Evolutionary conservation across 2,797 vertebrate species (phyloP), one percentile per base, ranked within the genome.

Genomic region (Aeoliscus strigatus): DNA sequence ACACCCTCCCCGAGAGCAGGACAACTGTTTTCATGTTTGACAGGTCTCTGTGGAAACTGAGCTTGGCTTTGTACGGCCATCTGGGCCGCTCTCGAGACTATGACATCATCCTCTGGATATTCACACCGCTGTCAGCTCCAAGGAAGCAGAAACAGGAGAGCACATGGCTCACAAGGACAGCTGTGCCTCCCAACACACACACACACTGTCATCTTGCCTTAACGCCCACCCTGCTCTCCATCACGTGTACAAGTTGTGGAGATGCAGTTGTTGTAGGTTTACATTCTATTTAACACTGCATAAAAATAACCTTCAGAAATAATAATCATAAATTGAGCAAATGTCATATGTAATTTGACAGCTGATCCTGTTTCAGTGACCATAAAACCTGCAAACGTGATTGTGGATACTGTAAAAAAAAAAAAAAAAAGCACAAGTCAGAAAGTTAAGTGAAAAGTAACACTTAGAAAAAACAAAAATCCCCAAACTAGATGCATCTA

Each of bases 101-200:
- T 88, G 82, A 88, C 80, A 82, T 89, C 83, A 87, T 80, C 60
- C 46, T 45, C 67, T 76, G 57, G 70, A 79, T 79, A 87, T 85
- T 82, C 73, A 81, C 68, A 79, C 79, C 70, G 65, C 65, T 54
- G 74, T 79, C 78, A 69, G 60, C 69, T 77, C 73, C 70, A 67
- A 75, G 73, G 71, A 72, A 66, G 75, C 59, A 66, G 84, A 83
- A 84, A 86, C 60, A 51, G 60, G 78, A 86, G 78, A 79, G 52
- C 68, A 51, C 66, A 43, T 72, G 71, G 70, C 73, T 63, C 49
- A 66, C 30, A 27, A 39, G 63, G 77, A 80, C 84, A 85, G 81
- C 82, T 83, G 83, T 77, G 55, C 18, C 18, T 21, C 37, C 37
- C 23, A 45, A 23, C 35, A 18, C 30, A 35, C 46, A 34, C 54